Base-by-base conservation (phyloP, 2,797 vertebrate genomes). In the Decapterus maruadsi region DNA sequence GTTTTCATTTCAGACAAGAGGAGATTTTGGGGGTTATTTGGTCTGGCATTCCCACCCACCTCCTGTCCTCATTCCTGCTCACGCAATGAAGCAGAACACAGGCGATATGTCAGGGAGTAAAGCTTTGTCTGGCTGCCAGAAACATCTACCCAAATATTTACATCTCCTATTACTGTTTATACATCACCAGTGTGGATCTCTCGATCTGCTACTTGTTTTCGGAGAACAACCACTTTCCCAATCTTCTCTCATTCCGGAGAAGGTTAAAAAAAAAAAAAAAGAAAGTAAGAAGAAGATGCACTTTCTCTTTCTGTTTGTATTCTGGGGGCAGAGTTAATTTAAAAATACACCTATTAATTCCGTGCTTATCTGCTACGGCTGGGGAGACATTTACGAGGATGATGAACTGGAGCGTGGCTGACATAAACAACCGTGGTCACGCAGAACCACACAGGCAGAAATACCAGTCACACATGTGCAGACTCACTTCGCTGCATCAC, bases 91-190 rank as follows among this genome's bases (percentile, higher is more conserved):
- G 91, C 93, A 94, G 93, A 94, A 94, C 93, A 90, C 91, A 90
- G 90, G 89, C 89, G 86, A 94, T 95, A 92, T 94, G 93, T 95
- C 94, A 94, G 90, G 89, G 92, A 93, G 90, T 87, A 85, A 86
- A 91, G 91, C 93, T 94, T 95, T 95, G 96, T 97, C 93, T 95
- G 93, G 90, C 93, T 90, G 95, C 96, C 96, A 97, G 93, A 95
- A 92, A 94, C 94, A 85, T 89, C 95, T 96, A 94, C 96, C 95
- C 95, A 98, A 98, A 97, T 98, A 97, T 98, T 98, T 98, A 98
- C 95, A 95, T 97, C 96, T 98, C 96, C 95, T 95, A 95, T 98
- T 98, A 97, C 97, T 97, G 97, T 97, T 98, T 97, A 95, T 95
- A 95, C 92, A 93, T 95, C 90, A 93, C 94, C 94, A 91, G 84